Evolutionary conservation across 2,888 invertebrate genomes (phyloP).

Genomic region (Mythimna albipuncta): DNA sequence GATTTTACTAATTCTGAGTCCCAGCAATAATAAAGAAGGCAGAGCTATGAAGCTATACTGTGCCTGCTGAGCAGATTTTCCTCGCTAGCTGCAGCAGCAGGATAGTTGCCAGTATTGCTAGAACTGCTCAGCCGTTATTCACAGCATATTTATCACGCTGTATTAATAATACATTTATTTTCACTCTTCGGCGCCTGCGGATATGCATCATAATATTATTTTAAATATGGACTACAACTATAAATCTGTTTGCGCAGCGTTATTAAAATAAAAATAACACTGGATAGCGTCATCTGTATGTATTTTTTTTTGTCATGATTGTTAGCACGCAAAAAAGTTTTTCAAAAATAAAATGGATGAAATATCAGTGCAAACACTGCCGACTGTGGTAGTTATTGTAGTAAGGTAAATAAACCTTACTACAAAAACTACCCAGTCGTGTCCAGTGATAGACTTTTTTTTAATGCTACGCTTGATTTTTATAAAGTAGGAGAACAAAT

Average conservation of each 20-base stretch:
- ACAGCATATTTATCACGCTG: background rate
- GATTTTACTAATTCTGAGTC: background rate
- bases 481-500: background rate
- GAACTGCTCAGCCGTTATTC: background rate
- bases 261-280: slow-evolving; percentile 24
- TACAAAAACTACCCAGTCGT: too few species aligned
- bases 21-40: background rate
- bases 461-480: background rate
- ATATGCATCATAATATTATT: slow-evolving; percentile 35
- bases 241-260: slow-evolving; percentile 26
- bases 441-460: too few species aligned
- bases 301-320: slow-evolving; percentile 10
- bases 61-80: background rate
- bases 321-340: background rate
- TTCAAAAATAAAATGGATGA: background rate
- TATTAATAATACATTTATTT: slow-evolving; percentile 2
- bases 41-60: background rate
- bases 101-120: background rate
- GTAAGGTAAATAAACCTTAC: too few species aligned
- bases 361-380: background rate
- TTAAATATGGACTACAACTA: slow-evolving; percentile 30
- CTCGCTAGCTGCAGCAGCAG: background rate
- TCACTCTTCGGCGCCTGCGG: background rate
- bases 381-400: too few species aligned
- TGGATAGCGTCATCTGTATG: slow-evolving; percentile 13